Base-by-base conservation (phyloP, 2,888 invertebrate genomes). In the Colletes collaris region DNA sequence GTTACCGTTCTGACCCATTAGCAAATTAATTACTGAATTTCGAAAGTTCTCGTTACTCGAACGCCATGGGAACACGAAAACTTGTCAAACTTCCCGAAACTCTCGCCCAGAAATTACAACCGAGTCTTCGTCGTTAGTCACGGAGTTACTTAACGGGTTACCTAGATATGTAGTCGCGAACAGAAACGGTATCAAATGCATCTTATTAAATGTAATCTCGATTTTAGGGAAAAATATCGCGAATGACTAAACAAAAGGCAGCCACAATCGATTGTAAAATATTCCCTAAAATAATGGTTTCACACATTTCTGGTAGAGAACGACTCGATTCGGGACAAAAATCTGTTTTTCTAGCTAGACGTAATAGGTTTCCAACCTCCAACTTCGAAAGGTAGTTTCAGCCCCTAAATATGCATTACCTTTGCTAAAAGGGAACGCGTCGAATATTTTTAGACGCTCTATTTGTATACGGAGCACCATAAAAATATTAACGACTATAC, bases 41-140 rank as follows among this genome's bases (percentile, higher is more conserved):
- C 62, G 70, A 69, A 70, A 76, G 60, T 76, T 52, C 56, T 37
- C 65, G 60, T 69, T 70, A 65, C 69, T 55, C 35, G 65, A 75
- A 71, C 69, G 68, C 60, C 73, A 44, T 63, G 63, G 59, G 67
- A 66, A 84, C 76, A 68, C 62, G 80, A 76, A 66, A 81, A 81
- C 81, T 84, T 84, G 84, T 76, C 84, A 81, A 84, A 84, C 78
- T 84, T 84, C 76, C 27, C 60, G 74, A 72, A 84, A 84, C 84
- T 82, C 81, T 74, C 72, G 59, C 74, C 44, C 76, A 79, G 84
- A 76, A 84, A 84, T 84, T 84, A 84, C 84, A 79, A 71, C 66
- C 73, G 75, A 75, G 77, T 77, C 66, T 66, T 72, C 76, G 76
- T 80, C 85, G 85, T 77, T 77, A 80, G 75, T 85, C 79, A 49